These are phyloP conservation scores for Oncorhynchus keta DNA, from an alignment of 2,113 vertebrate species.

Conservation along the genomic window DNA sequence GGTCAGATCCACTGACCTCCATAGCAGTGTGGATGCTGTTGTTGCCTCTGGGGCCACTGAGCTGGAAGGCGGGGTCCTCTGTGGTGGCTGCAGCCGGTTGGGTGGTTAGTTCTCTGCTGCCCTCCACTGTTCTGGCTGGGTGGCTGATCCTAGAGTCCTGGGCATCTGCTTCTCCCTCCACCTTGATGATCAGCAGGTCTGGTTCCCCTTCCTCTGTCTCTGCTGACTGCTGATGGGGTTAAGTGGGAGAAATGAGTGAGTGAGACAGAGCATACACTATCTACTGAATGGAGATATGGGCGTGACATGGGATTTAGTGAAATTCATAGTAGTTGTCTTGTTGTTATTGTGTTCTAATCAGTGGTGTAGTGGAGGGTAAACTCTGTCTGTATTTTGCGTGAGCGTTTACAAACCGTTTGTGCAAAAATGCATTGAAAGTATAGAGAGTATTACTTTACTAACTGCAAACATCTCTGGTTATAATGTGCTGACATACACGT, in stretches of 20 bases:
- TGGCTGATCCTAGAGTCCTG: conserved; percentile 1
- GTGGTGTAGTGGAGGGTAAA: too few species aligned
- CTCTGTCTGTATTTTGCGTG: too few species aligned
- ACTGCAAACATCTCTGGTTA: too few species aligned
- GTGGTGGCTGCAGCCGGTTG: not conserved
- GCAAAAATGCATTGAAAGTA: too few species aligned
- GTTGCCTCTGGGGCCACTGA: not conserved
- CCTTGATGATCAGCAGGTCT: conserved; percentile 52
- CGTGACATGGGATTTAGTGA: too few species aligned
- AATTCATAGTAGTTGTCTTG: too few species aligned
- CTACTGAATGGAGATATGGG: too few species aligned
- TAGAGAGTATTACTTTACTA: too few species aligned
- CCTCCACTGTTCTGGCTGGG: not conserved
- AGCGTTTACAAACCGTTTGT: too few species aligned
- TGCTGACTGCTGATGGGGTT: conserved; percentile 29
- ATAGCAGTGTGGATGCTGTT: not conserved
- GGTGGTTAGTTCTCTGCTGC: not conserved
- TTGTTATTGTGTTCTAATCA: too few species aligned
- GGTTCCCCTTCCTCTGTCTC: conserved; percentile 34
- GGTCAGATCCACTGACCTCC: conserved; percentile 66
- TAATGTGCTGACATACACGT: not conserved
- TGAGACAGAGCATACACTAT: not conserved
- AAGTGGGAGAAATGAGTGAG: too few species aligned
- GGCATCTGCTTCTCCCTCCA: conserved; percentile 37
- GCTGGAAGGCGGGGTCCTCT: not conserved